These are phyloP conservation scores for Dryocosmus kuriphilus DNA, from an alignment of 2,888 invertebrate genomes.

Conservation along the genomic window DNA sequence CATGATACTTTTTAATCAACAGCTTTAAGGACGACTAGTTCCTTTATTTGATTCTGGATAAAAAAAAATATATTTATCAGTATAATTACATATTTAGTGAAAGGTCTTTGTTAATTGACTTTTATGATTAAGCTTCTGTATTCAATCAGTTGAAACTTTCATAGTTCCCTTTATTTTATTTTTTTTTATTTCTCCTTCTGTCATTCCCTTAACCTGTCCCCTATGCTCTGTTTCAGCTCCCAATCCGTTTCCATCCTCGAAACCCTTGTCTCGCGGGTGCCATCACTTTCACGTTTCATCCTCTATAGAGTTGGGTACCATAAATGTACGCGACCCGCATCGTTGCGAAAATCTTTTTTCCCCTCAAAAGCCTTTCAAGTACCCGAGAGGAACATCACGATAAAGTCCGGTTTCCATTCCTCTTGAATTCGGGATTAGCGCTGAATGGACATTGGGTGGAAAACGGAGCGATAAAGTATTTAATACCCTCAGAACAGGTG, in stretches of 20 bases:
- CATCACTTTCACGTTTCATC: constrained; percentile 31
- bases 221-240: constrained; percentile 33
- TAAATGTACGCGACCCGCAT: constrained; percentile 19
- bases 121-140: neutral
- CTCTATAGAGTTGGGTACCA: neutral
- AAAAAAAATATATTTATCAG: too few species aligned
- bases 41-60: too few species aligned
- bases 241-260: constrained; percentile 17
- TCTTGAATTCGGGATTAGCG: constrained; percentile 18
- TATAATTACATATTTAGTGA: too few species aligned
- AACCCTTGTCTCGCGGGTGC: constrained; percentile 32
- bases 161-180: too few species aligned
- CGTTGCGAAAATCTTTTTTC: constrained; percentile 24
- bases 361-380: constrained; percentile 16
- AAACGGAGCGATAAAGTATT: neutral
- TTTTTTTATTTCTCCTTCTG: neutral
- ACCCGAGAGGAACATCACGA: constrained; percentile 30
- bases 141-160: neutral
- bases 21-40: too few species aligned
- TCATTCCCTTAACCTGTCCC: constrained; percentile 26
- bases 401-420: constrained; percentile 17
- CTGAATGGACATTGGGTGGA: neutral
- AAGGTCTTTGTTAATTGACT: neutral
- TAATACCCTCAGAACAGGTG: neutral
- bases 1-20: too few species aligned